Base-by-base conservation (phyloP, 2,113 vertebrate species). In the Triplophysa tibetana region DNA sequence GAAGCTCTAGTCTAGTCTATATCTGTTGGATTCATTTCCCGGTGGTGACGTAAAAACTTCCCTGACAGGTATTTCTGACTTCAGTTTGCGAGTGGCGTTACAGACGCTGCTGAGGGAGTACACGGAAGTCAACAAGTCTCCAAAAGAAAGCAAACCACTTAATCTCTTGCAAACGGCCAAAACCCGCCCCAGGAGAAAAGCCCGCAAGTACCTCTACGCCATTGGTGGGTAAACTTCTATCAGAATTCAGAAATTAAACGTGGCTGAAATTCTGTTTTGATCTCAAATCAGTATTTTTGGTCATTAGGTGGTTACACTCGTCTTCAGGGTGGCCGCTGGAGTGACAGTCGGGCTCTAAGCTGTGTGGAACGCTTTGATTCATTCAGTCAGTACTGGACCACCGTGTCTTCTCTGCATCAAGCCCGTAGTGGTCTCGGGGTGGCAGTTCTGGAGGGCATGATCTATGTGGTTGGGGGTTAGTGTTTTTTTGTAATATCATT, bases 361-460 rank as follows among this genome's bases (percentile, higher is more conserved):
- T 98, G 97, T 4, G 98, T 99, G 76, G 98, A 99, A 85, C 92
- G 96, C 69, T 98, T 98, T 54, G 98, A 99, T 87, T 98, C 96
- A 13, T 98, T 99, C 90, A 97, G 96, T 88, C 97, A 97, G 87
- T 98, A 96, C 89, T 99, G 98, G 98, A 99, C 96, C 85, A 98
- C 97, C 0, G 96, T 98, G 61, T 98, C 96, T 3, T 99, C 98
- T 3, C 94, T 99, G 80, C 96, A 98, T 86, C 97, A 98, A 89
- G 97, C 98, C 45, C 95, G 97, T 66, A 96, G 95, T 0, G 98
- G 97, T 7, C 88, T 98, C n/a, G 96, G 97, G 12, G 95, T 98
- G 8, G 92, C 95, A 0, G 95, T 97, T 6, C 90, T 97, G 66
- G 96, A 97, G 88, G 98, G 97, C 63, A 97, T 96, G 95, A 93